These are phyloP conservation scores for Himalopsyche kuldschensis DNA, from an alignment of 2,888 invertebrate species.

Conservation along the genomic window DNA sequence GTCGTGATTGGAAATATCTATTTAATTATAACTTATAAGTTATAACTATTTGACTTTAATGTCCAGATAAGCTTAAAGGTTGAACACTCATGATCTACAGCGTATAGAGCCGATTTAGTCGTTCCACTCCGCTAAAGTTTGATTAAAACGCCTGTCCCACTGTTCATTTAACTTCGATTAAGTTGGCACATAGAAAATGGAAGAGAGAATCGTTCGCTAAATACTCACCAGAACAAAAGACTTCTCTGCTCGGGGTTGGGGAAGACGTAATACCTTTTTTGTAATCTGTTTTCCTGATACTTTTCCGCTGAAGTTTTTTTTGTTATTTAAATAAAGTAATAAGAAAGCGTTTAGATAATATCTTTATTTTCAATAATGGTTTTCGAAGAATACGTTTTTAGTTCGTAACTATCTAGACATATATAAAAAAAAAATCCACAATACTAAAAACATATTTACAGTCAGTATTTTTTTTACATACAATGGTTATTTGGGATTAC, in stretches of 20 bases:
- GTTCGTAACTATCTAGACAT: too few species aligned
- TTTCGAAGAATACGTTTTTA: neutral
- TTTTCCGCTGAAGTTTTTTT: neutral
- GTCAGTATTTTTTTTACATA: too few species aligned
- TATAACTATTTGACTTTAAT: too few species aligned
- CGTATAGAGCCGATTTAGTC: conserved; percentile 24
- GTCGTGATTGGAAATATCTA: too few species aligned
- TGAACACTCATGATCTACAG: neutral
- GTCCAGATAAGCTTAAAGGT: too few species aligned
- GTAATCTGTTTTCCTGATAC: neutral
- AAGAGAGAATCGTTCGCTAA: conserved; percentile 16
- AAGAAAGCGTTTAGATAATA: neutral
- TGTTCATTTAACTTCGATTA: conserved; percentile 64
- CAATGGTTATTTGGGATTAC: too few species aligned
- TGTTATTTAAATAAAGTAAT: neutral
- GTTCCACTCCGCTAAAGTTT: conserved; percentile 50
- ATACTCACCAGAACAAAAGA: conserved; percentile 15
- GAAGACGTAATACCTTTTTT: neutral
- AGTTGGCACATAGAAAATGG: conserved; percentile 48
- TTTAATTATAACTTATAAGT: too few species aligned
- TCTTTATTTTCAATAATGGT: neutral
- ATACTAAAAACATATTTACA: too few species aligned
- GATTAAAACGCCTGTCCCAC: conserved; percentile 62
- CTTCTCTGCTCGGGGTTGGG: neutral
- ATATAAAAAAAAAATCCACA: too few species aligned